Conservation (phyloP, 2,797 vertebrate genomes). For the Balearica regulorum region DNA sequence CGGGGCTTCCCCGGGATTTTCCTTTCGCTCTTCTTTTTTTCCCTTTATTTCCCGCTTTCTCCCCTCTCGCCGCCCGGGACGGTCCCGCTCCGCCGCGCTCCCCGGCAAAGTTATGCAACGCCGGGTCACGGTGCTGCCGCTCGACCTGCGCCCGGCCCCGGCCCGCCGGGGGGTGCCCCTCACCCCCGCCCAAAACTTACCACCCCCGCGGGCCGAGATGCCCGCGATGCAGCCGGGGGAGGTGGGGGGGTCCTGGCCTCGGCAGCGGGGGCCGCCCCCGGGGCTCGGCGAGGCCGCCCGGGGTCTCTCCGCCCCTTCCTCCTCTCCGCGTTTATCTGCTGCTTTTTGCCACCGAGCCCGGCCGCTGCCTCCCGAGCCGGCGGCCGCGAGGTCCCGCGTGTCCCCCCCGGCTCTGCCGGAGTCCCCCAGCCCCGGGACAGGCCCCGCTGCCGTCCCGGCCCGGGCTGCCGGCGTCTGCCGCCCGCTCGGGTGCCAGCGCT, state of each 20-base stretch:
- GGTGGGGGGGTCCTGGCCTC: background rate
- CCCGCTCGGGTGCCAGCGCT: background rate
- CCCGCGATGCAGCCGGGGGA: background rate
- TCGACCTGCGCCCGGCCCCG: background rate
- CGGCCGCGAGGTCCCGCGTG: background rate
- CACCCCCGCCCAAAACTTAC: background rate
- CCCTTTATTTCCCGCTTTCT: background rate
- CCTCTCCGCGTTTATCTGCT: background rate
- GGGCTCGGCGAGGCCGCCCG: background rate
- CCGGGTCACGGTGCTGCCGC: background rate
- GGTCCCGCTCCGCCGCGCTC: background rate
- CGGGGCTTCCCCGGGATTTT: background rate
- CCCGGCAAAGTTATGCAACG: background rate
- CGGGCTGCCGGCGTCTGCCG: background rate
- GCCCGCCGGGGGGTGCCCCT: background rate
- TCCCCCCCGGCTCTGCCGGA: background rate
- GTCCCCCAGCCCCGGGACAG: background rate
- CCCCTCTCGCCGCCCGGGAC: background rate
- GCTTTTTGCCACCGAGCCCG: background rate
- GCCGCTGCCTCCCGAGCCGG: background rate
- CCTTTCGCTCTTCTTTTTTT: background rate
- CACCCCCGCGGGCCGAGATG: too few relatives aligned
- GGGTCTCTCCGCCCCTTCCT: background rate
- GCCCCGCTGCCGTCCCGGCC: background rate
- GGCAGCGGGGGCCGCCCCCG: background rate